Evolutionary conservation across 2,113 vertebrate genomes (phyloP).

Genomic region (Plotosus lineatus): DNA sequence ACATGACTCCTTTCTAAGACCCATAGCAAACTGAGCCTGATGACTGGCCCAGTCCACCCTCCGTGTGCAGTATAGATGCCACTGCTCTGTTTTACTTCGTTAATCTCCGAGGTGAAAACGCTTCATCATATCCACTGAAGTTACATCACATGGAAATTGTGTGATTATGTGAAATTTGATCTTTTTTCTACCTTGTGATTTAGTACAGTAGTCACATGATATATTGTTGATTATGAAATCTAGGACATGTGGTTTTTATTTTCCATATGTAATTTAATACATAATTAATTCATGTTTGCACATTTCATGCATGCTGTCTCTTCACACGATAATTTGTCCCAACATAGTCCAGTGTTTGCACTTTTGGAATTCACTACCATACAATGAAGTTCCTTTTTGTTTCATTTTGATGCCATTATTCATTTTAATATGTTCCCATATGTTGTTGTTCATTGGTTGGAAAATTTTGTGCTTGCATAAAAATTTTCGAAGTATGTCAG

Average conservation of each 20-base stretch:
- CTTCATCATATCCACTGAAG: not conserved
- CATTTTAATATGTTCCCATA: too few species aligned
- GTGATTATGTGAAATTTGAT: not conserved
- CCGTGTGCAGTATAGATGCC: constrained; percentile 53
- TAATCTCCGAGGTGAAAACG: not conserved
- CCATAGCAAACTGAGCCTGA: constrained; percentile 59
- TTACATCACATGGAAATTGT: not conserved
- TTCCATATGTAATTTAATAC: not conserved
- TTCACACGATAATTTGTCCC: too few species aligned
- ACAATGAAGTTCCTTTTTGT: too few species aligned
- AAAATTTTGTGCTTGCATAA: too few species aligned
- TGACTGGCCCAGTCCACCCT: constrained; percentile 54
- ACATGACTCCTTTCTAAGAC: constrained; percentile 52
- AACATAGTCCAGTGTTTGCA: too few species aligned
- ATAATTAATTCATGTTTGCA: not conserved
- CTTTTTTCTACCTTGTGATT: not conserved
- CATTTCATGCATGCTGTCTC: too few species aligned
- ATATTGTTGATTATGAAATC: not conserved
- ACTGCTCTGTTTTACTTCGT: not conserved
- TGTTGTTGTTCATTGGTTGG: too few species aligned
- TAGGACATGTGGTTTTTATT: not conserved
- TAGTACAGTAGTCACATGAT: not conserved
- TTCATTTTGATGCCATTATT: not conserved
- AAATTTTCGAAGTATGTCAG: too few species aligned
- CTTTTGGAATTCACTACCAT: too few species aligned